Evolutionary conservation across 2,797 vertebrate species (phyloP), one percentile per base, ranked within the genome.

Genomic region (Nyctalus aviator): DNA sequence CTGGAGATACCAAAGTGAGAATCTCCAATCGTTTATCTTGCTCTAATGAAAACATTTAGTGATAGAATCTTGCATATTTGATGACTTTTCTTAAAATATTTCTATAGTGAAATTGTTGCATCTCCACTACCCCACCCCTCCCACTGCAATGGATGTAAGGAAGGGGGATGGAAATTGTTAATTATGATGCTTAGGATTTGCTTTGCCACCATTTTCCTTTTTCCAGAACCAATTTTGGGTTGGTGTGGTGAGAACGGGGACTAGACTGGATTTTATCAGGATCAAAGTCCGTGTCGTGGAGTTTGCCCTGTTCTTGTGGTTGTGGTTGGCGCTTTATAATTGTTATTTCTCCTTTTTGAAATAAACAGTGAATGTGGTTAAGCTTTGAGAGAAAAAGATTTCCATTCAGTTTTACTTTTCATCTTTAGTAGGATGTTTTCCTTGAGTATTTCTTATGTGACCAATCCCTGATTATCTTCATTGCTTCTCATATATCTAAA

Each of bases 401-500:
- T 87, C 20, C 92, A 73, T 68, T 3, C 15, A 68, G 27, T 79
- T 84, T 55, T 53, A 78, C 84, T 79, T 92, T 91, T 32, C 32
- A 14, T n/a, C 4, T 48, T 35, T 46, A 35, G 25, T 59, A 76
- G 6, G 6, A 41, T 77, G 73, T 90, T 82, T 88, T 73, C 55
- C 12, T 48, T 89, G 27, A 44, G 2, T 32, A 32, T 81, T 94
- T 91, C n/a, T 84, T 95, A 76, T 35, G 13, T 66, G 64, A 78
- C 18, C 55, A 62, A 77, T 59, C 48, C 20, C n/a, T 84, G 12
- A 89, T 91, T 82, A 44, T 68, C 46, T 41, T 78, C 59, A 8
- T 85, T 87, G n/a, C 23, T 87, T 83, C 27, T 84, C 66, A 79
- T 71, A 73, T 71, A 50, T 87, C 78, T 82, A 69, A 75, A 59